Evolutionary conservation across 2,113 vertebrate genomes (phyloP).

Genomic region (Neomonachus schauinslandi): DNA sequence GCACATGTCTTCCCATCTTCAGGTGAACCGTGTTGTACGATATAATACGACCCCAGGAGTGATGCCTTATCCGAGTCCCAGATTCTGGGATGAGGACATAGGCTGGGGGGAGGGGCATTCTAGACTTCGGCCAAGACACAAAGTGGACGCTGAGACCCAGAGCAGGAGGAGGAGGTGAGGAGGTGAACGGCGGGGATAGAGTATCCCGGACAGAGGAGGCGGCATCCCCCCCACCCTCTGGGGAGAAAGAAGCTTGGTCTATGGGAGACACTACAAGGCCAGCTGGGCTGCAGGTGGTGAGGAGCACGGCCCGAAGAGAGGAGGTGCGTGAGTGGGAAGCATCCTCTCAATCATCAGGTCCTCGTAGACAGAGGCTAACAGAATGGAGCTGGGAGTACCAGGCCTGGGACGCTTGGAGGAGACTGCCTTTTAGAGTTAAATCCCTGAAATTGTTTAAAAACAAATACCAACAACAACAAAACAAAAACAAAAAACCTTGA

Average conservation of each 20-base stretch:
- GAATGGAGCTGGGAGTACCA: neutral
- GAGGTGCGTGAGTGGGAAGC: fast-evolving
- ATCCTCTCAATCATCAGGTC: too few relatives aligned
- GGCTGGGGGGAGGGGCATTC: neutral
- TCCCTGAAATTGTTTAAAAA: neutral
- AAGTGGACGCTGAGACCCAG: too few relatives aligned
- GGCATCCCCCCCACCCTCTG: neutral
- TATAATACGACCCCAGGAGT: neutral
- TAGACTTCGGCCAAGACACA: neutral
- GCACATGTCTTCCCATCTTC: neutral
- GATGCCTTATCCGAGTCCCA: fast-evolving
- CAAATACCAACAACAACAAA: too few relatives aligned
- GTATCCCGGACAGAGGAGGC: too few relatives aligned
- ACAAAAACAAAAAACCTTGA: neutral
- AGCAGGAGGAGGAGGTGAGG: neutral
- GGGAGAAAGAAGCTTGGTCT: neutral
- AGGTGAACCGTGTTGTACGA: neutral
- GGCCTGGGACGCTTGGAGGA: neutral
- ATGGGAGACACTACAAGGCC: neutral
- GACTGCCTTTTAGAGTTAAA: neutral
- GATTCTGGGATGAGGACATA: neutral
- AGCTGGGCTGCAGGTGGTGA: neutral
- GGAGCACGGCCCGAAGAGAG: neutral
- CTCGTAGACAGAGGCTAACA: neutral
- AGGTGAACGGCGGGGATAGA: too few relatives aligned